Conservation (phyloP, 2,888 invertebrate species). For the Tiphia femorata region DNA sequence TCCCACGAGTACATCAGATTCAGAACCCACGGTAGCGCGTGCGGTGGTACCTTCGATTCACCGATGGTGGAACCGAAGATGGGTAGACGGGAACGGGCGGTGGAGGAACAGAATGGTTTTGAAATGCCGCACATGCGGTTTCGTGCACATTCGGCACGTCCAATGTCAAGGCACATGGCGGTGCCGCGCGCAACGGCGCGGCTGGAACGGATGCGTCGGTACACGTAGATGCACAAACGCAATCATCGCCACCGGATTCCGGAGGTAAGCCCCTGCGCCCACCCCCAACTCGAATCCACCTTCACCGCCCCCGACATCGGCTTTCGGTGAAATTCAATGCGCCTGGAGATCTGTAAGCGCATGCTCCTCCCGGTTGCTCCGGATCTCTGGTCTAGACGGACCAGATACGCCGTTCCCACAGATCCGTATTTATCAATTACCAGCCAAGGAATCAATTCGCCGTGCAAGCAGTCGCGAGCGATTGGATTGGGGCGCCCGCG, state of each 20-base stretch:
- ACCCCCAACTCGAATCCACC: too few relatives aligned
- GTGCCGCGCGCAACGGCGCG: neutral
- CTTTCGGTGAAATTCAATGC: slow-evolving; percentile 22
- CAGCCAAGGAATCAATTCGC: slow-evolving; percentile 27
- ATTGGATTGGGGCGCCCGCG: slow-evolving; percentile 17
- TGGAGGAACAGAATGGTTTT: too few relatives aligned
- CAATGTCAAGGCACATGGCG: too few relatives aligned
- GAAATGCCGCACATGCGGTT: too few relatives aligned
- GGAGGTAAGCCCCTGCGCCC: slow-evolving; percentile 1
- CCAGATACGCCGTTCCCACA: slow-evolving; percentile 27
- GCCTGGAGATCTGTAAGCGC: slow-evolving; percentile 13
- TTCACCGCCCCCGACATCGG: slow-evolving; percentile 11
- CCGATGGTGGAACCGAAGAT: too few relatives aligned
- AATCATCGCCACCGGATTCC: neutral
- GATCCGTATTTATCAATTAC: slow-evolving; percentile 30
- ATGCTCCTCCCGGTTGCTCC: slow-evolving; percentile 10
- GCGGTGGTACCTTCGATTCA: too few relatives aligned
- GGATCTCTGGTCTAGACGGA: slow-evolving; percentile 18
- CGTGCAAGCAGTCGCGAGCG: slow-evolving; percentile 24
- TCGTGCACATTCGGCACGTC: too few relatives aligned
- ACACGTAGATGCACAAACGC: slow-evolving; percentile 1
- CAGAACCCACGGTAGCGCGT: too few relatives aligned
- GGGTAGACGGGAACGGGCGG: too few relatives aligned
- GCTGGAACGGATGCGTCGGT: slow-evolving; percentile 1
- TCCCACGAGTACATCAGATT: too few relatives aligned